Conservation (phyloP, 2,888 invertebrate species). For the Drosophila buzzatii region DNA sequence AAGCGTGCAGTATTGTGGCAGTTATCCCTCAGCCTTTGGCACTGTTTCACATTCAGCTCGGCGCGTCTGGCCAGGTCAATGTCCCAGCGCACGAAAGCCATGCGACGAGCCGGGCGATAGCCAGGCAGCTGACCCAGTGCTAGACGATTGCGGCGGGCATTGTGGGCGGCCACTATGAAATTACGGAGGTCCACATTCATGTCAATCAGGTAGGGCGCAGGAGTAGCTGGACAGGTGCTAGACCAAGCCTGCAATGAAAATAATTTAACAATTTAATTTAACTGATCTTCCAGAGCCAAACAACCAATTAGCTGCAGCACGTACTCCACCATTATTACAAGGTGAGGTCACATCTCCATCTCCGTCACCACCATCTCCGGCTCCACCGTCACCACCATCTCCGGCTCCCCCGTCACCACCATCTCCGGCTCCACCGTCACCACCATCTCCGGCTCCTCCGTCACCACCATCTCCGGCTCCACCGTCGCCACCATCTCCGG, state of each 20-base stretch:
- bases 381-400: background rate
- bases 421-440: background rate
- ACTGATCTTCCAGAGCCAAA: background rate
- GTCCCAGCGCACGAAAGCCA: slow-evolving; percentile 57
- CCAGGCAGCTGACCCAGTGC: slow-evolving; percentile 39
- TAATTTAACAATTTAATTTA: too few species aligned
- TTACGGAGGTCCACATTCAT: slow-evolving; percentile 10
- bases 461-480: too few species aligned
- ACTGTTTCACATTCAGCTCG: slow-evolving; percentile 54
- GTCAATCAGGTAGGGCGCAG: slow-evolving; percentile 28
- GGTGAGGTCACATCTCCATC: slow-evolving; percentile 41
- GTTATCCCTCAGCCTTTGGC: slow-evolving; percentile 36
- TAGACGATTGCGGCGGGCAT: slow-evolving; percentile 41
- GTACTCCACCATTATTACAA: slow-evolving; percentile 51
- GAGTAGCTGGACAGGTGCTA: slow-evolving; percentile 36
- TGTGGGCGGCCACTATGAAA: slow-evolving; percentile 37
- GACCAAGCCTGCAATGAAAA: slow-evolving; percentile 33
- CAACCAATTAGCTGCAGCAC: slow-evolving; percentile 2
- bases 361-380: background rate
- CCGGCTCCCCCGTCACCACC: background rate
- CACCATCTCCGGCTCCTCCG: background rate
- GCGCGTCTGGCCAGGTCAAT: slow-evolving; percentile 51
- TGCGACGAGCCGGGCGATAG: slow-evolving; percentile 49
- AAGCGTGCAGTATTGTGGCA: slow-evolving; percentile 53
- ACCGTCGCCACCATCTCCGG: background rate